Conservation (phyloP, 2,888 invertebrate species). For the Drosophila monieri region DNA sequence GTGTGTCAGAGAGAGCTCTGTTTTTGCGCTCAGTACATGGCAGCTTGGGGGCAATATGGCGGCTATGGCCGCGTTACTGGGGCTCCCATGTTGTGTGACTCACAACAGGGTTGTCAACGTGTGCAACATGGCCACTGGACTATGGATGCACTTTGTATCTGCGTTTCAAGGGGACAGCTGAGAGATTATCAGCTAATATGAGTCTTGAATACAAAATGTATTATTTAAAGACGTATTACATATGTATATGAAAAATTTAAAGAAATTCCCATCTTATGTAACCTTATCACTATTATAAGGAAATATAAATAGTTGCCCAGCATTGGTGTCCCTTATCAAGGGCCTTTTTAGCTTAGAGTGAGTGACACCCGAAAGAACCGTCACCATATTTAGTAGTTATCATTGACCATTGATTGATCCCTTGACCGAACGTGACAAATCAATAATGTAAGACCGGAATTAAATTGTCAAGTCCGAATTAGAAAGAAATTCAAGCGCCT, state of each 20-base stretch:
- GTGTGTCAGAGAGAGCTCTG: constrained; percentile 44
- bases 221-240: background rate
- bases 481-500: constrained; percentile 21
- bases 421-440: constrained; percentile 20
- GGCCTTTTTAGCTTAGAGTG: constrained; percentile 8
- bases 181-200: background rate
- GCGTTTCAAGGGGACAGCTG: constrained; percentile 6
- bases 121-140: constrained; percentile 23
- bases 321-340: constrained; percentile 33
- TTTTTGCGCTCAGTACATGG: constrained; percentile 76
- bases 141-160: constrained; percentile 15
- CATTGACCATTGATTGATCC: constrained; percentile 57
- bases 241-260: background rate
- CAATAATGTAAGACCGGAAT: constrained; percentile 27
- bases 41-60: constrained; percentile 73
- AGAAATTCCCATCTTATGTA: background rate
- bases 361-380: constrained; percentile 15
- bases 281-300: background rate
- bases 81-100: constrained; percentile 57
- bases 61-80: constrained; percentile 55
- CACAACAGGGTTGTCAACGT: constrained; percentile 59
- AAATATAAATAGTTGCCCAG: background rate
- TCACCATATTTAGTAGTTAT: constrained; percentile 38
- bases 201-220: background rate
- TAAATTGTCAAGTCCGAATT: constrained; percentile 47